phyloP scores from a whole-genome alignment of 30 jellyfish, hydroid and myxozoan species.

The Aurelia coerulea region DNA sequence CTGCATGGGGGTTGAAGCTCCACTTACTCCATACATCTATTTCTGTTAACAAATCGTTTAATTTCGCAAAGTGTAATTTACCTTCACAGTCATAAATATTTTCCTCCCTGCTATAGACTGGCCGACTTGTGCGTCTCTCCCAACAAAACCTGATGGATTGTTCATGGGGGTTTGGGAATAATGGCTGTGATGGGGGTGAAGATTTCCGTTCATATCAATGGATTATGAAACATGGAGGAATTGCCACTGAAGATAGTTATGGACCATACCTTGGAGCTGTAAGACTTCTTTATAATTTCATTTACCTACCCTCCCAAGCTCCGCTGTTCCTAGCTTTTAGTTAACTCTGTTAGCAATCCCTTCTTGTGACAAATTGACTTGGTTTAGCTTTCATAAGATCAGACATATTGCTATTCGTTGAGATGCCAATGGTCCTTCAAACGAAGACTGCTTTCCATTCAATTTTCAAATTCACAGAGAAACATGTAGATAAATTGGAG shows the following conservation, averaged over 20 bases:
- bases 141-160: slow-evolving; percentile 82
- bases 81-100: no score
- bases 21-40: no score
- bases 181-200: slow-evolving; percentile 89
- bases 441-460: no score
- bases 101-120: slow-evolving; percentile 35
- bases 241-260: slow-evolving; percentile 72
- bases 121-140: slow-evolving; percentile 68
- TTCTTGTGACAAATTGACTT: no score
- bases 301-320: not conserved
- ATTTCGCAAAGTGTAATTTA: no score
- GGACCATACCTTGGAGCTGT: slow-evolving; percentile 82
- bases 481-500: no score
- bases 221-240: slow-evolving; percentile 89
- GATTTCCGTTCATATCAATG: slow-evolving; percentile 76
- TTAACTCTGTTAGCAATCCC: not conserved
- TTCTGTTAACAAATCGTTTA: no score
- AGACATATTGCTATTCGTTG: no score
- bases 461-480: no score
- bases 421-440: no score
- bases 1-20: no score
- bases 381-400: no score
- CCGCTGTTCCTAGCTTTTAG: not conserved
- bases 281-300: not conserved
- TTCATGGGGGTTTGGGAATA: slow-evolving; percentile 85